phyloP scores from a whole-genome alignment of 2,797 vertebrate species.

The Taeniopygia guttata region DNA sequence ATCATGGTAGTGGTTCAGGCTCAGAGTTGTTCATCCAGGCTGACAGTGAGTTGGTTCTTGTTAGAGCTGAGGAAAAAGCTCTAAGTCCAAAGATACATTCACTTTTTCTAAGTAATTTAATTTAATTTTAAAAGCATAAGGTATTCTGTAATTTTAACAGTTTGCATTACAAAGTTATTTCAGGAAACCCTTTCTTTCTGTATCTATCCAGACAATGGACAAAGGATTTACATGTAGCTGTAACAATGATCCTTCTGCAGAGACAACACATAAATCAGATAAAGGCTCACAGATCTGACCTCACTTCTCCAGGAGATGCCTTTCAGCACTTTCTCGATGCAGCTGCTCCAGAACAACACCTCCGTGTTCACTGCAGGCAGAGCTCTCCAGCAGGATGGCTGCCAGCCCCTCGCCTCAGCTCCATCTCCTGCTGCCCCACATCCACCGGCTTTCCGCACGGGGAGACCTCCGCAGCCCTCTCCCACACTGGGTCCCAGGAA shows the following conservation, averaged over 20 bases:
- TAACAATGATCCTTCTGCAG: neutral
- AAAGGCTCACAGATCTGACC: neutral
- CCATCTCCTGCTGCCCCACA: neutral
- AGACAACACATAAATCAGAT: neutral
- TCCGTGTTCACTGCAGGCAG: neutral
- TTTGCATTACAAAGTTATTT: neutral
- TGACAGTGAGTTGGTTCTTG: neutral
- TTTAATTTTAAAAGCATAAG: neutral
- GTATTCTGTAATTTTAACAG: neutral
- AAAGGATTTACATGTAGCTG: neutral
- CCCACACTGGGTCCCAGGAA: rapidly evolving
- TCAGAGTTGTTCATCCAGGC: neutral
- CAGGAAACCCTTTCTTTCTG: neutral
- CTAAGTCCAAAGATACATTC: neutral
- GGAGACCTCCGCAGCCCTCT: rapidly evolving
- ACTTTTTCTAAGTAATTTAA: neutral
- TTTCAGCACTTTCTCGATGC: neutral
- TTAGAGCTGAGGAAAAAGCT: neutral
- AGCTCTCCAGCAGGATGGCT: neutral
- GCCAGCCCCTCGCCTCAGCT: neutral
- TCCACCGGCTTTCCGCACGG: rapidly evolving
- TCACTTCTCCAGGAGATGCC: neutral
- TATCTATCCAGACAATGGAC: neutral
- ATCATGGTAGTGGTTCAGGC: neutral
- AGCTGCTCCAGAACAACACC: neutral